A percentile compares a stretch with the other conserved stretches of the same genome.
Evolutionary conservation across 1,140 invertebrate genomes (phyloP).

Genomic region (Sitodiplosis mosellana): DNA sequence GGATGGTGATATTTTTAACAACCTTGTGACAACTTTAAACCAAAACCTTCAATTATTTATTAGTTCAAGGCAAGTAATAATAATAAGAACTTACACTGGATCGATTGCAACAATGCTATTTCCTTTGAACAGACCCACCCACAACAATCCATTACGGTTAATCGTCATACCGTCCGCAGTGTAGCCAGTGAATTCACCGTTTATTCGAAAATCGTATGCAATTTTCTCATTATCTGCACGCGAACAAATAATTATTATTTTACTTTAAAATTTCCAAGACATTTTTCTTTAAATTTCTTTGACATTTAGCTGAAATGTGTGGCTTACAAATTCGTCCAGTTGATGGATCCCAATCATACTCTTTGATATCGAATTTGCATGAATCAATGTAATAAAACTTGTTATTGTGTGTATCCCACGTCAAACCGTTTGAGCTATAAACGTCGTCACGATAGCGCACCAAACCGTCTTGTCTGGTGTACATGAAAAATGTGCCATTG

Average conservation of each 20-base stretch:
- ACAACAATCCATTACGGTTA: conserved; percentile 41
- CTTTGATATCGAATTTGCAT: conserved; percentile 27
- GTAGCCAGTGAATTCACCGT: too few species aligned
- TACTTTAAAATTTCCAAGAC: too few species aligned
- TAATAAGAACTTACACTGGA: conserved; percentile 5
- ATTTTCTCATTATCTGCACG: too few species aligned
- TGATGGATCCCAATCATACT: conserved; percentile 36
- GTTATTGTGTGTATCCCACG: conserved; percentile 38
- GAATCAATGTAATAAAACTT: conserved; percentile 43
- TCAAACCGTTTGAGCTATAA: conserved; percentile 54
- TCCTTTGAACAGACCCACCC: conserved; percentile 37
- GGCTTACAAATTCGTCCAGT: conserved; percentile 1
- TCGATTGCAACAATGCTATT: conserved; percentile 15
- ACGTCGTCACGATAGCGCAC: too few species aligned
- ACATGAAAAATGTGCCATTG: too few species aligned
- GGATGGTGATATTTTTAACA: conserved; percentile 26
- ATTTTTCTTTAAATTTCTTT: too few species aligned
- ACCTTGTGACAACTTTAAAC: conserved; percentile 11
- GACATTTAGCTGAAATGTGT: conserved; percentile 2
- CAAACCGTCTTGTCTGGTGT: too few species aligned
- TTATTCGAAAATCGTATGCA: too few species aligned
- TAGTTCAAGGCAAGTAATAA: conserved; percentile 4
- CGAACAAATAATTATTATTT: too few species aligned
- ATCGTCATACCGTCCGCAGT: conserved; percentile 56
- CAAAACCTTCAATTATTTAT: background rate